phyloP scores from a whole-genome alignment of 2,888 invertebrate genomes.

The Rhamphomyia laevipes region DNA sequence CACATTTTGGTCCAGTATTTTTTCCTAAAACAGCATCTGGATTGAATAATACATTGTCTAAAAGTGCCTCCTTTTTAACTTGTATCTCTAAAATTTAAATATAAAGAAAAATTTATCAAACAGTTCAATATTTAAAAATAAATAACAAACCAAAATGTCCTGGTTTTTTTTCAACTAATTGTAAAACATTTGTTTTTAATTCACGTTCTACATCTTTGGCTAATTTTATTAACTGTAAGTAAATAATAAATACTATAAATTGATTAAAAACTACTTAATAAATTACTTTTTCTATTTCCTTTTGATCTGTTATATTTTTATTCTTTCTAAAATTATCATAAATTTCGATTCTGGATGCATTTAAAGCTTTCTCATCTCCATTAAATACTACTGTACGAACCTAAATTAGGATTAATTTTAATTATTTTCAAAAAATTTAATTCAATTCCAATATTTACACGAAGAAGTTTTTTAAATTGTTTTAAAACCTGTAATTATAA shows the following conservation, averaged over 20 bases:
- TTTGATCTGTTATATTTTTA: slow-evolving; percentile 45
- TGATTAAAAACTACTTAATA: slow-evolving; percentile 12
- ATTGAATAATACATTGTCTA: slow-evolving; percentile 52
- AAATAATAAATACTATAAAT: slow-evolving; percentile 1
- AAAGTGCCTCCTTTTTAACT: slow-evolving; percentile 27
- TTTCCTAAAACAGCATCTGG: slow-evolving; percentile 40
- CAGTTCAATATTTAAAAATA: background rate
- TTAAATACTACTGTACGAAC: slow-evolving; percentile 41
- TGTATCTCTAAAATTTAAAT: slow-evolving; percentile 21
- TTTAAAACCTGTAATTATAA: slow-evolving; percentile 2
- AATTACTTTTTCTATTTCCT: slow-evolving; percentile 51
- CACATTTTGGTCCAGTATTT: slow-evolving; percentile 2
- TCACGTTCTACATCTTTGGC: slow-evolving; percentile 58
- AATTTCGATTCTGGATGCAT: slow-evolving; percentile 54
- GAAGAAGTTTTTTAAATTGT: slow-evolving; percentile 8
- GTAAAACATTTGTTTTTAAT: slow-evolving; percentile 59
- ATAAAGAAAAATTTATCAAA: background rate
- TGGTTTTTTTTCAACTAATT: slow-evolving; percentile 54
- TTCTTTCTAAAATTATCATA: slow-evolving; percentile 64
- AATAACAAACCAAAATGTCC: slow-evolving; percentile 49
- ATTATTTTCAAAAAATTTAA: background rate
- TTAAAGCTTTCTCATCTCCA: slow-evolving; percentile 51
- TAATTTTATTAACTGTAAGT: slow-evolving; percentile 54
- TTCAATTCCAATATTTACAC: no score
- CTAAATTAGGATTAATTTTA: no score